Conservation (phyloP, 35 echinoderm and acorn worm genomes). For the Lytechinus variegatus region DNA sequence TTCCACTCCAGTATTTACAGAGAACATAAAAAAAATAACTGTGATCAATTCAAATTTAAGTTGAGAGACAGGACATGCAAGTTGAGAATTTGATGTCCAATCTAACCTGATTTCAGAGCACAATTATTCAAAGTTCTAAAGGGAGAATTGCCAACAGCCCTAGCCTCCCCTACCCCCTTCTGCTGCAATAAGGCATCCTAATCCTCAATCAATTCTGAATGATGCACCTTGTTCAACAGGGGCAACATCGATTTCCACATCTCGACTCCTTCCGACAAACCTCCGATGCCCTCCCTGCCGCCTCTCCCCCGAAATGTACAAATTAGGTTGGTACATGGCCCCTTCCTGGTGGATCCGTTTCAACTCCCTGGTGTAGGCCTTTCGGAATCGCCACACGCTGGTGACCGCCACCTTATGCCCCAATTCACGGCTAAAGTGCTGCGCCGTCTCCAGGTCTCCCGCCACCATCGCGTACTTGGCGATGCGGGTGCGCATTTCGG, state of each 20-base stretch:
- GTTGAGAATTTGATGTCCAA: no score
- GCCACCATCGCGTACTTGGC: constrained; percentile 46
- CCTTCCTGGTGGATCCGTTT: constrained; percentile 35
- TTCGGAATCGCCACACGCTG: constrained; percentile 45
- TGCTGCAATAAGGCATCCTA: not conserved
- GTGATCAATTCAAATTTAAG: no score
- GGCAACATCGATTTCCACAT: not conserved
- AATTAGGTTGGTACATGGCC: not conserved
- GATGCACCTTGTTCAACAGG: not conserved
- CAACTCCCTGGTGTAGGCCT: constrained; percentile 42
- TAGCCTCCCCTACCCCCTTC: no score
- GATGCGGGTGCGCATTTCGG: constrained; percentile 42
- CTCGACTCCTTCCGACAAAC: not conserved
- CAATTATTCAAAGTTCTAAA: no score
- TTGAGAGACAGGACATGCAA: no score
- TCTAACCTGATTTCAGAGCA: no score
- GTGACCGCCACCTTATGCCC: constrained; percentile 36
- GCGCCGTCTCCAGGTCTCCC: constrained; percentile 35
- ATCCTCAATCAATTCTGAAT: not conserved
- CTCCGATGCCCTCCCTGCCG: not conserved
- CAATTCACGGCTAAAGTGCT: constrained; percentile 48
- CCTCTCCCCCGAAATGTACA: not conserved
- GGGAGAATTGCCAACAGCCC: no score
- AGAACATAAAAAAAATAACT: no score
- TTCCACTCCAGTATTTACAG: no score